Evolutionary conservation across 1,140 invertebrate species (phyloP), one percentile per base, ranked within the genome.

Genomic region (Elymnias hypermnestra): DNA sequence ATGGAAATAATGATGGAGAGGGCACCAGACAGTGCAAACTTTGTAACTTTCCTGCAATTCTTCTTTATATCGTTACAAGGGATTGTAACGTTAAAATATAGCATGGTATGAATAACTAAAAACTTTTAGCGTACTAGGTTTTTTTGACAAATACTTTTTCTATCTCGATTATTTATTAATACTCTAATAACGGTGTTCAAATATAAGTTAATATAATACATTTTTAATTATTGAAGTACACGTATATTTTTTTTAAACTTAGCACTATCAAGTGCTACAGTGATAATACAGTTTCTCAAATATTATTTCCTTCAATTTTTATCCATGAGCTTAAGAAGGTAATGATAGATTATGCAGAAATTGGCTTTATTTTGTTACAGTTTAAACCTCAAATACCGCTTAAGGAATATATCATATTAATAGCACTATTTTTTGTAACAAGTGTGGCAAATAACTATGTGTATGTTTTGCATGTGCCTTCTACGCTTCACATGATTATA

Each of bases 401-500:
- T 23, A 68, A 55, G 38, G 66, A 82, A 35, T 85, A 85, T 64
- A 53, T 64, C 18, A 45, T 78, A 33, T 48, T 85, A 25, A 70
- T 82, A 29, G 45, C 53, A 35, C 70, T 85, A 23, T 83, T 76
- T 73, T 83, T 85, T 59, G 17, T 78, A 13, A 81, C 82, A 33
- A 79, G 75, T 62, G 75, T 81, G 26, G 69, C 75, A 5, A 85
- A 85, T 71, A 85, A 85, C 43, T 83, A 78, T 76, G 82, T 82
- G 8, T 85, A 85, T 51, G 64, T 66, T 50, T 73, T 85, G 63
- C 78, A 85, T 76, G 82, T 85, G 35, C 77, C 77, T 21, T 76
- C 82, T 12, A 85, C 82, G 7, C 57, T 85, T 39, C 82, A 85
- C 60, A 85, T 85, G 82, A 85, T 85, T 18, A 83, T 85, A 63